phyloP scores from a whole-genome alignment of 2,113 vertebrate species.

The Petrocephalus microphthalmus region DNA sequence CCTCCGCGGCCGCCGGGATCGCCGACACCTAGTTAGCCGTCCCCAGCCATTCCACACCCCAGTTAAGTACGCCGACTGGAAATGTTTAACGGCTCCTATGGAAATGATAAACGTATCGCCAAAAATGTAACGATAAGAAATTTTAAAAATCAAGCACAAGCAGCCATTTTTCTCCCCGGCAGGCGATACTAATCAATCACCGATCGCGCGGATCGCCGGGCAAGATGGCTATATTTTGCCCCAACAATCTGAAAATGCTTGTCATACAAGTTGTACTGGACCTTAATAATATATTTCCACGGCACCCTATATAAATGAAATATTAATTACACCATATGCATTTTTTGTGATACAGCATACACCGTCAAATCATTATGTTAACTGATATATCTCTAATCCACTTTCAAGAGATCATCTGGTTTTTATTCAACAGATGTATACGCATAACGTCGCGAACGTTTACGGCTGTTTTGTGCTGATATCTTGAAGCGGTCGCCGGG shows the following conservation, averaged over 20 bases:
- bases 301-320: neutral
- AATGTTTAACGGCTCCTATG: neutral
- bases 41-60: neutral
- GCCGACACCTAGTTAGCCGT: constrained; percentile 9
- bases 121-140: constrained; percentile 8
- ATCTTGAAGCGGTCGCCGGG: neutral
- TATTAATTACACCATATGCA: neutral
- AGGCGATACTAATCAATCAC: constrained; percentile 21
- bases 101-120: constrained; percentile 3
- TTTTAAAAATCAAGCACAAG: constrained; percentile 16
- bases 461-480: neutral
- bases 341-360: neutral
- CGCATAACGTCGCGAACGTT: neutral
- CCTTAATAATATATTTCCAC: neutral
- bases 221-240: neutral
- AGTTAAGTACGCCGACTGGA: neutral
- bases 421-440: neutral
- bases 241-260: neutral
- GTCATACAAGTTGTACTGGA: neutral
- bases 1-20: neutral
- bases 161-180: constrained; percentile 19
- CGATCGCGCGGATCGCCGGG: neutral
- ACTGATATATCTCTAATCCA: neutral
- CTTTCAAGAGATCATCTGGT: neutral
- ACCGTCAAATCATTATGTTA: neutral